These are phyloP conservation scores for Drosophila anceps DNA, from an alignment of 2,888 invertebrate genomes.

Conservation along the genomic window DNA sequence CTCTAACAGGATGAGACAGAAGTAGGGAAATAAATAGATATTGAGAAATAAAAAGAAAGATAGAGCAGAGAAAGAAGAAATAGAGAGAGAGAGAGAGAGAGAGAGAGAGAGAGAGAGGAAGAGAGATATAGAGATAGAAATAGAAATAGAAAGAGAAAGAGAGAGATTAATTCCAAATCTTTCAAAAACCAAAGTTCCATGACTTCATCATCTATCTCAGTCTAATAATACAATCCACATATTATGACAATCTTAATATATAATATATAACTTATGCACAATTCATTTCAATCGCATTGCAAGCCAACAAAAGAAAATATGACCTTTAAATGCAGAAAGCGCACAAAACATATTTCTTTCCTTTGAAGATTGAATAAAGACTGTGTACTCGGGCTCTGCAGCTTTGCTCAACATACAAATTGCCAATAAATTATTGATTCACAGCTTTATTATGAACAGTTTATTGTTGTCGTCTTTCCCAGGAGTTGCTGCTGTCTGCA, in stretches of 20 bases:
- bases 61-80: not conserved
- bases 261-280: not conserved
- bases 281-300: not conserved
- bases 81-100: not conserved
- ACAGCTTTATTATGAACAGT: not conserved
- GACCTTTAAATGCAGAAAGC: not conserved
- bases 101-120: not conserved
- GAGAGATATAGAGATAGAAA: not conserved
- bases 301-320: not conserved
- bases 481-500: not conserved
- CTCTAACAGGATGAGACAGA: too few species aligned
- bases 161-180: not conserved
- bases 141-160: not conserved
- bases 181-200: not conserved
- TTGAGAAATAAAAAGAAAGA: not conserved
- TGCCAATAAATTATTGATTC: conserved; percentile 11
- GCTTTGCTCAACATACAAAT: not conserved
- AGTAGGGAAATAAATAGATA: not conserved
- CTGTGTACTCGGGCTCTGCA: not conserved
- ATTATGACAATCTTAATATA: not conserved
- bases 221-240: not conserved
- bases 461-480: conserved; percentile 5
- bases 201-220: not conserved
- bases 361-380: too few species aligned
- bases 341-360: not conserved